Conservation (phyloP, 1,140 invertebrate genomes). For the Apis dorsata region DNA sequence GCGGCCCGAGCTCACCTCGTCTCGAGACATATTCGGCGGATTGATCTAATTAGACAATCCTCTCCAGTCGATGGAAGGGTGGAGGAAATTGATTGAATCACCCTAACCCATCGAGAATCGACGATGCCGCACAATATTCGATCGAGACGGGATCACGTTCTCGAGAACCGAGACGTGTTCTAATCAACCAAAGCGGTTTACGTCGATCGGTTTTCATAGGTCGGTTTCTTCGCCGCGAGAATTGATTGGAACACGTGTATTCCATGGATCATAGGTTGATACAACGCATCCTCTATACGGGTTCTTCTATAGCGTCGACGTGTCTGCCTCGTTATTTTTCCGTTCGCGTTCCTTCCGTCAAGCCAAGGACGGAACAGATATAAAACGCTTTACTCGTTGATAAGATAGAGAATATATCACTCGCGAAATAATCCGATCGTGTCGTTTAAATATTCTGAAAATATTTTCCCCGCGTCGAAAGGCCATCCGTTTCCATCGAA, state of each 20-base stretch:
- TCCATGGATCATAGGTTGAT: not conserved
- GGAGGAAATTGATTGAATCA: conserved; percentile 50
- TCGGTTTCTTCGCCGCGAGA: not conserved
- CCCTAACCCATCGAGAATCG: conserved; percentile 1
- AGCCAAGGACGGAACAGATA: not conserved
- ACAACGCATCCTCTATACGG: not conserved
- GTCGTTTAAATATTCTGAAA: not conserved
- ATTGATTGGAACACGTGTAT: not conserved
- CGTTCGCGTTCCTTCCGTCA: not conserved
- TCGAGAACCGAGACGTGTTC: conserved; percentile 1
- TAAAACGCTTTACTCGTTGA: not conserved
- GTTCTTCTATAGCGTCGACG: not conserved
- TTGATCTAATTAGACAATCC: conserved; percentile 59
- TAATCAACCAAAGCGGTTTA: conserved; percentile 38
- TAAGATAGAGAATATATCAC: not conserved
- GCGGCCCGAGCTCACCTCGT: conserved; percentile 9
- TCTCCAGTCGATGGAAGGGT: conserved; percentile 14
- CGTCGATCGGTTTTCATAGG: not conserved
- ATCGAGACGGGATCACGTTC: not conserved
- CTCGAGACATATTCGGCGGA: conserved; percentile 31
- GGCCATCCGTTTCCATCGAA: not conserved
- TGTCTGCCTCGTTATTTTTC: not conserved
- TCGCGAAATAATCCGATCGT: not conserved
- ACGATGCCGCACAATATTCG: conserved; percentile 13
- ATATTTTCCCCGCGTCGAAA: too few relatives aligned